Evolutionary conservation across 2,113 vertebrate genomes (phyloP), one percentile per base, ranked within the genome.

Genomic region (Lathamus discolor): DNA sequence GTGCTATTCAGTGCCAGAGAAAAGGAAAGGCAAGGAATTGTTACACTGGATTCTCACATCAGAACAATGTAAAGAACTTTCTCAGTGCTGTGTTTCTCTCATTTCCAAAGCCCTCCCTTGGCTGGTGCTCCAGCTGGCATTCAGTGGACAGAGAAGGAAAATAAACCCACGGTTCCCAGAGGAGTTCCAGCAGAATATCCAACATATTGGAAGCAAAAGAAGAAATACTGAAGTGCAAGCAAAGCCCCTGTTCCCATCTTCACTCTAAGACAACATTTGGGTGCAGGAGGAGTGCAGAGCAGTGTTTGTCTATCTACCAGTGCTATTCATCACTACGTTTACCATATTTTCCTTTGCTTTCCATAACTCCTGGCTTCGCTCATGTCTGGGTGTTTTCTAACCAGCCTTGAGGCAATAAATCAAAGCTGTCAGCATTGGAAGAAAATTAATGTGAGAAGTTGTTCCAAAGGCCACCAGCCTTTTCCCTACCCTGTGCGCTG

Each of bases 391-490:
- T 96, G 91, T 96, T 97, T 96, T 97, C 95, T 96, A 95, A 87
- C 89, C 89, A 95, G 92, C 89, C 91, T 92, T 44, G 64, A 76
- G 88, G 96, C 83, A 88, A 97, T 97, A 97, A 97, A 97, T 97
- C 97, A 97, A 95, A 96, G 92, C 83, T 97, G 97, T 97, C 97
- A 97, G 88, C 74, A 19, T 68, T 91, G 96, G 87, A 88, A 88
- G 95, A 96, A 96, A 97, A 97, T 97, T 97, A 96, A 97, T 97
- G 95, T 94, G 96, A 97, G 96, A 97, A 97, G 93, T 94, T 94
- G 95, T 96, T 97, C 94, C 93, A 94, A 94, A 94, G 97, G 97
- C 95, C 97, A 96, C 95, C 94, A 97, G 93, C 93, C 93, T 78
- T 93, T 57, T 87, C 89, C 80, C 77, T 41, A 2, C 88, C 93